Base-by-base conservation (phyloP, 2,113 vertebrate genomes). In the Neopipo cinnamomea region DNA sequence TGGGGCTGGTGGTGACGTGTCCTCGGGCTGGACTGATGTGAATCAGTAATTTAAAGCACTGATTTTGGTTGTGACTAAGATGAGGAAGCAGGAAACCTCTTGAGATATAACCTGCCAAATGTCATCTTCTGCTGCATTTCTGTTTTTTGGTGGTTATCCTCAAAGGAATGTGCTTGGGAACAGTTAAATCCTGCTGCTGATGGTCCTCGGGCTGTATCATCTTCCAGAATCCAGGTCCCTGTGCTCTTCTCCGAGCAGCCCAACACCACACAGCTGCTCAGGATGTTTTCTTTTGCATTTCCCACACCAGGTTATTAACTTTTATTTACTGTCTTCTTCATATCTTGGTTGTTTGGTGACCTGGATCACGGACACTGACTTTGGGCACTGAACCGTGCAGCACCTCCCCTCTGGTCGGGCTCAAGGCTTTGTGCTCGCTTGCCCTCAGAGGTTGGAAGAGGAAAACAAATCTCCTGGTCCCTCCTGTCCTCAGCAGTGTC, bases 361-460 rank as follows among this genome's bases (percentile, higher is more conserved):
- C 31, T 41, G 7, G 12, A 50, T 25, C 31, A 10, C 0, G 8
- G 58, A 11, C 37, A 46, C 31, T 31, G 49, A 46, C 53, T 83
- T 56, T 39, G 76, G 72, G 15, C 59, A 16, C 50, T 58, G 70
- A 66, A 71, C 65, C 80, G 25, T 47, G 59, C 18, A 23, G 50
- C 49, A 65, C 17, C n/a, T 37, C 49, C 0, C 2, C 31, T 50
- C 56, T 5, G 35, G 1, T 4, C 1, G 2, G n/a, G n/a, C 67
- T 85, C n/a, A 22, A 39, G 46, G 28, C 42, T 92, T 62, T 33
- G 19, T 8, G n/a, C 9, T 79, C 49, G 10, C 27, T 49, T 52
- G 39, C 46, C 9, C n/a, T 68, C 31, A 7, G 46, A 86, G 44
- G 8, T 1, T 53, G 31, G 78, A 37, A 90, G 12, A 62, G 9